These are phyloP conservation scores for Eospalax fontanierii DNA, from an alignment of 2,797 vertebrate species.

Conservation along the genomic window DNA sequence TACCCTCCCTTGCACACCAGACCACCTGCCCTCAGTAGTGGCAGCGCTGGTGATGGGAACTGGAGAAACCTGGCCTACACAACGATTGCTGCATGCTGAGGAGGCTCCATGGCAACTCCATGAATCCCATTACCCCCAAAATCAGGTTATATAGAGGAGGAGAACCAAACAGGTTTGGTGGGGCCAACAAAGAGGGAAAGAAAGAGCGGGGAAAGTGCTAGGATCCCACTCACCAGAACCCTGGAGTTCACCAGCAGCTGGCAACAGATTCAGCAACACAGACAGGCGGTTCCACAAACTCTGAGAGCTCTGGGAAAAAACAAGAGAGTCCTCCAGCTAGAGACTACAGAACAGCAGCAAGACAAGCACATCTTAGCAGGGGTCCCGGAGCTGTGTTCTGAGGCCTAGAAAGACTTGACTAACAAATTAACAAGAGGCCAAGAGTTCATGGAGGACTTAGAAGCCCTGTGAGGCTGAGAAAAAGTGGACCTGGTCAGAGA, in stretches of 20 bases:
- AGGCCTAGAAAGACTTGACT: not conserved
- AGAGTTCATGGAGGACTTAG: not conserved
- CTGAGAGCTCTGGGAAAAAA: constrained; percentile 95
- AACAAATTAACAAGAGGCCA: constrained; percentile 30
- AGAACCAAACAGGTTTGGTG: not conserved
- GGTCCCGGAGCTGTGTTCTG: not conserved
- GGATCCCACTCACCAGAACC: constrained; percentile 93
- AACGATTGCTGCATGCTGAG: constrained; percentile 57
- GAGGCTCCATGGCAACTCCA: not conserved
- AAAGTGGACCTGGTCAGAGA: not conserved
- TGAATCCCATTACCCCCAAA: constrained; percentile 55
- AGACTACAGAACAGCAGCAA: not conserved
- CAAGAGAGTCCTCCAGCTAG: not conserved
- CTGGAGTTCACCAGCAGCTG: constrained; percentile 95
- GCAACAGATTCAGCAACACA: constrained; percentile 97
- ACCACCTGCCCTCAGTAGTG: constrained; percentile 10
- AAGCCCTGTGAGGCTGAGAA: not conserved
- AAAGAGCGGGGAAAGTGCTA: not conserved
- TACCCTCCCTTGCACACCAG: not conserved
- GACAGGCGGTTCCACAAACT: constrained; percentile 99
- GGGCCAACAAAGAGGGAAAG: not conserved
- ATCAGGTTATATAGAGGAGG: not conserved
- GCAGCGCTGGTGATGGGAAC: constrained; percentile 31
- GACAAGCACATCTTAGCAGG: not conserved
- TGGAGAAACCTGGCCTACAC: constrained; percentile 22